Conservation (phyloP, 1,140 invertebrate genomes). For the Stenopsyche tienmushanensis region DNA sequence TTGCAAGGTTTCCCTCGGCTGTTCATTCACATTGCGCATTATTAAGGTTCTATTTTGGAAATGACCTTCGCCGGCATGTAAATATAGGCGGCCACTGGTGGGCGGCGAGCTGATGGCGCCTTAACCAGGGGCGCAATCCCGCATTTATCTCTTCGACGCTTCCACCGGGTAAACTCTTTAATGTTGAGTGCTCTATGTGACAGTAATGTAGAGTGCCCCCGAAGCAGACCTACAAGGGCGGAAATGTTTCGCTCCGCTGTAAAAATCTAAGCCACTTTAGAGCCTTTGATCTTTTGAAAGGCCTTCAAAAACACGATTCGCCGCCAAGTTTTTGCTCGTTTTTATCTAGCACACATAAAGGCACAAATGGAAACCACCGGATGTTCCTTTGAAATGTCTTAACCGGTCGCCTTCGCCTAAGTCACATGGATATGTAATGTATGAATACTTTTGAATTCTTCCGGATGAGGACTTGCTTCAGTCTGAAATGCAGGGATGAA, state of each 20-base stretch:
- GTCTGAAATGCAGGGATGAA: too few species aligned
- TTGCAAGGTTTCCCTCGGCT: too few species aligned
- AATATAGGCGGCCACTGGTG: neutral
- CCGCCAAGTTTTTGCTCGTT: conserved; percentile 15
- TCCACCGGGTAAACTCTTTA: neutral
- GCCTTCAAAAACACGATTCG: conserved; percentile 32
- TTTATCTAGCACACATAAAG: conserved; percentile 1
- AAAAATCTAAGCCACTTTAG: conserved; percentile 28
- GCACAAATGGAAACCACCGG: neutral
- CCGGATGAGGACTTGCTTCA: too few species aligned
- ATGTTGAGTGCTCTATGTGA: neutral
- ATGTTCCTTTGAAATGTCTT: conserved; percentile 11
- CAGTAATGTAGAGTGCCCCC: conserved; percentile 1
- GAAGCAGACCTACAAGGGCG: neutral
- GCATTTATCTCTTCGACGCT: neutral
- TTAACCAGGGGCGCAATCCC: neutral
- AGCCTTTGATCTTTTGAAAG: conserved; percentile 35
- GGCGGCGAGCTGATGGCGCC: neutral
- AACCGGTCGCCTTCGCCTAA: neutral
- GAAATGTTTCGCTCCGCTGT: conserved; percentile 14
- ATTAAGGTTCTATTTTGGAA: too few species aligned
- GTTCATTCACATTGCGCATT: too few species aligned
- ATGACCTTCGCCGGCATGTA: too few species aligned
- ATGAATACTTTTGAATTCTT: too few species aligned
- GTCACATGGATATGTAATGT: too few species aligned